Percentiles rank a stretch among this genome's conserved stretches.
Conservation (phyloP, 2,113 vertebrate genomes). For the Chaetura pelagica region DNA sequence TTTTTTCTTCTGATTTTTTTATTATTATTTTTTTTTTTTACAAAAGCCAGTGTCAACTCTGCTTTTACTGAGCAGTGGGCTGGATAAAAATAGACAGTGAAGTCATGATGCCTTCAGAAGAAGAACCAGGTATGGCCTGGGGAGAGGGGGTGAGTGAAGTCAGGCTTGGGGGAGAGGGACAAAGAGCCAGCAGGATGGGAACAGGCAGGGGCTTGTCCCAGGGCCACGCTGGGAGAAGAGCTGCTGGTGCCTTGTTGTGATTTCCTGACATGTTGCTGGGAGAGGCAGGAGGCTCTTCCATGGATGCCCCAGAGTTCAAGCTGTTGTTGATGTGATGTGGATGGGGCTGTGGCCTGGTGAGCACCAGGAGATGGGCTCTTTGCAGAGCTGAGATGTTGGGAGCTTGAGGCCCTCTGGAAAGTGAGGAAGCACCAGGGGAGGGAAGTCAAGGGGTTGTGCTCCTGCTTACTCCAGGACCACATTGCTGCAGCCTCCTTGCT, state of each 20-base stretch:
- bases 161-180: neutral
- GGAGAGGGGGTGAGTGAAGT: neutral
- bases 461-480: neutral
- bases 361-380: neutral
- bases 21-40: neutral
- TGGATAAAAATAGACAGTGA: slow-evolving; percentile 65
- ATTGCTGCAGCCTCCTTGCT: neutral
- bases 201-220: neutral
- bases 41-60: slow-evolving; percentile 56
- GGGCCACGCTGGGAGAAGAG: neutral
- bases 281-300: neutral
- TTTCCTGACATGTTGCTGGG: neutral
- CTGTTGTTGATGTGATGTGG: rapidly evolving
- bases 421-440: neutral
- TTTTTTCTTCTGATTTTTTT: neutral
- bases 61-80: slow-evolving; percentile 58
- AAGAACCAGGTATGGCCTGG: slow-evolving; percentile 50
- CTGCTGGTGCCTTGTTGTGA: neutral
- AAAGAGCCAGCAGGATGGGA: rapidly evolving
- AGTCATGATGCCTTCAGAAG: slow-evolving; percentile 23
- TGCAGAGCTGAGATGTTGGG: rapidly evolving
- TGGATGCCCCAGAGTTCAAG: neutral
- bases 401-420: neutral
- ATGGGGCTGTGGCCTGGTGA: neutral
- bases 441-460: neutral